phyloP scores from a whole-genome alignment of 2,113 vertebrate species.

The Scolopax mira region DNA sequence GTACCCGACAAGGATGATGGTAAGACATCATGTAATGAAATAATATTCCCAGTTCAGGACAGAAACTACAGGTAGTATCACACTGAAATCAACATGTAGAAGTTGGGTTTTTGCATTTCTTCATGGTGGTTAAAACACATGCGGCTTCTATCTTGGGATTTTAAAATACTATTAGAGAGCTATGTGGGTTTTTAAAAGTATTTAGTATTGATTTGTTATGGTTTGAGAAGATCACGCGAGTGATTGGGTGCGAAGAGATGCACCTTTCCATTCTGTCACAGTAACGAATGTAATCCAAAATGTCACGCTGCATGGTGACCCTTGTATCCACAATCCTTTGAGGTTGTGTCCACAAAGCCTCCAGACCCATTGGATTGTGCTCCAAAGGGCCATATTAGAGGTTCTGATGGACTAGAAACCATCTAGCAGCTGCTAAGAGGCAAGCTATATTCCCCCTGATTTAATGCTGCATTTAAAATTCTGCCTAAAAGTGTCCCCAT shows the following conservation, averaged over 20 bases:
- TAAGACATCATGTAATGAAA: constrained; percentile 59
- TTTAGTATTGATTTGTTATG: background rate
- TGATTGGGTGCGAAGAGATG: background rate
- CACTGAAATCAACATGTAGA: background rate
- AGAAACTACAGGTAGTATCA: background rate
- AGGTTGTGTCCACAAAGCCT: background rate
- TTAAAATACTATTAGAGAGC: background rate
- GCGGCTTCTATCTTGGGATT: background rate
- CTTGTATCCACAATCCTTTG: background rate
- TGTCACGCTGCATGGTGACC: background rate
- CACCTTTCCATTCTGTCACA: background rate
- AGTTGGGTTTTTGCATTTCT: background rate
- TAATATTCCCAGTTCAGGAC: background rate
- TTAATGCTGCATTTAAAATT: background rate
- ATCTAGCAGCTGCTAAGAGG: background rate
- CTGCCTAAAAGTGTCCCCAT: background rate
- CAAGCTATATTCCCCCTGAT: background rate
- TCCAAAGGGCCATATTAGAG: background rate
- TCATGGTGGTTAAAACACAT: background rate
- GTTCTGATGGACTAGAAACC: background rate
- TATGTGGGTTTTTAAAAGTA: background rate
- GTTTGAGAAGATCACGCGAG: background rate
- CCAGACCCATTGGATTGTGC: background rate
- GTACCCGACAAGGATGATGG: constrained; percentile 86
- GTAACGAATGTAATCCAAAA: background rate